Base-by-base conservation (phyloP, 23 tunicate species). In the Clavelina lepadiformis region DNA sequence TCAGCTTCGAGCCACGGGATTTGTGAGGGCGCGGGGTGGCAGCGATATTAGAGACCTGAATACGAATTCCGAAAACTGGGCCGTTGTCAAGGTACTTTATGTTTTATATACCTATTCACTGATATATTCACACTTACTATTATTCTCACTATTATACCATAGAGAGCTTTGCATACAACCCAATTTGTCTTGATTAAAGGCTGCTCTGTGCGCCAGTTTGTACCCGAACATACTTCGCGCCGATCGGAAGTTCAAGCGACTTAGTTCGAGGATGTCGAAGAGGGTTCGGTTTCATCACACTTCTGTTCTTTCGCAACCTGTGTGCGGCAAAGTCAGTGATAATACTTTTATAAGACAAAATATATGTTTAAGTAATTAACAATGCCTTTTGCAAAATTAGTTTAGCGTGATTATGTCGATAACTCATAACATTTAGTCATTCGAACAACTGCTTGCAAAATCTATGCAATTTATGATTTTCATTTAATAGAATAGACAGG, bases 11-110 rank as follows among this genome's bases (percentile, higher is more conserved):
- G 98, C 98, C 11, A 91, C 93, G 4, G 98, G 98, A 6, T 92
- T 92, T 61, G 98, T 92, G 7, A 61, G 98, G 37, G 93, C 93
- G 3, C 33, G 93, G 51, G 93, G 93, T 13, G 98, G 98, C 6
- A 82, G 72, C 56, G 96, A 88, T 56, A 92, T 92, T 50, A 56
- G 91, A 44, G 98, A 92, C 46, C 61, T 83, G 46, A 92, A 92
- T 47, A 77, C 85, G 0, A 85, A 85, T 57, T 92, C 98, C 33
- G 98, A 92, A 61, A 92, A 92, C 53, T 92, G 98, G 98, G 91
- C 98, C 35, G 98, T 92, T 3, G 98, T 92, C 0, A 92, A 92
- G 80, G 98, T 88, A 58, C 29, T 5, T 7, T 5, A 28, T 59
- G 59, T 11, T 53, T n/a, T n/a, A n/a, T n/a, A n/a, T n/a, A n/a